Evolutionary conservation across 1,140 invertebrate genomes (phyloP).

Genomic region (Conus betulinus): DNA sequence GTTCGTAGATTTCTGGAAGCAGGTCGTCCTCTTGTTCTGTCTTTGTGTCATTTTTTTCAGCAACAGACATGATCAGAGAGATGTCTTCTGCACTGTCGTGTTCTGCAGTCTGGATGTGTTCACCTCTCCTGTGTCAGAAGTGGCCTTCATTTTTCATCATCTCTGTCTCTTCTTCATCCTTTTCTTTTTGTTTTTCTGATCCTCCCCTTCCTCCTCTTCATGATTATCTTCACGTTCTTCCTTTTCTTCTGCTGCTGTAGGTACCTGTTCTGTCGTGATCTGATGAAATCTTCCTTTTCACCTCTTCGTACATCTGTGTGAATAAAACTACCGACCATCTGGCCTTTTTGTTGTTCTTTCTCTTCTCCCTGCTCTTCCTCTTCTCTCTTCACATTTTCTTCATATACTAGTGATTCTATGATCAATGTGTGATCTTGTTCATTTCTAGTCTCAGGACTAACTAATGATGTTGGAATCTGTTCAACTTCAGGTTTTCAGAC

Average conservation of each 20-base stretch:
- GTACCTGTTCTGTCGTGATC: background rate
- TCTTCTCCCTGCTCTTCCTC: no score
- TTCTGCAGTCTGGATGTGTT: conserved; percentile 11
- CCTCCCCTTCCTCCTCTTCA: background rate
- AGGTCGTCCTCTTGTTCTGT: conserved; percentile 7
- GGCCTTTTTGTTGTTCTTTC: no score
- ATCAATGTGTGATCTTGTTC: no score
- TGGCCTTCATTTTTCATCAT: background rate
- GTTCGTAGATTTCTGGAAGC: no score
- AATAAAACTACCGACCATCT: no score
- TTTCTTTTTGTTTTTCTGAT: background rate
- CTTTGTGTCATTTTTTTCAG: background rate
- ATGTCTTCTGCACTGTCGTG: background rate
- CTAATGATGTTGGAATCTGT: no score
- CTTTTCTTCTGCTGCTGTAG: background rate
- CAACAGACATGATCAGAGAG: background rate
- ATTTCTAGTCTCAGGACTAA: no score
- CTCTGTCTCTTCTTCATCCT: no score
- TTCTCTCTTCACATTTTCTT: no score
- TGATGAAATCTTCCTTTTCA: background rate
- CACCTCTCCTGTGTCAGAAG: background rate
- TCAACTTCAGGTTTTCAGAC: no score
- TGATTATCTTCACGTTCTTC: background rate
- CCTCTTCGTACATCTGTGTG: no score
- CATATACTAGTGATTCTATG: no score